phyloP scores from a whole-genome alignment of 1,140 invertebrate species.

The Oncopodura yosiiana region DNA sequence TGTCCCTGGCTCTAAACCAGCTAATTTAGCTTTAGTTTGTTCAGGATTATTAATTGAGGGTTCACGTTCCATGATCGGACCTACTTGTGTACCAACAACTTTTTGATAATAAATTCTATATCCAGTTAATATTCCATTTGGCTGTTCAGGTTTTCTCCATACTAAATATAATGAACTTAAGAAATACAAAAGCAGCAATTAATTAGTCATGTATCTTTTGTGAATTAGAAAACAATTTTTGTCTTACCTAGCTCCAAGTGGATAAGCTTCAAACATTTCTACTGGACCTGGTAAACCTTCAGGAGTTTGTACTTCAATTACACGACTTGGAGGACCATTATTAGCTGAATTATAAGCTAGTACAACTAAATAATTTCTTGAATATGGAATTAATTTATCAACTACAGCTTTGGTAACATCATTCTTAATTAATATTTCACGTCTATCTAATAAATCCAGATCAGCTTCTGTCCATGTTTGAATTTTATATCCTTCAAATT shows the following conservation, averaged over 20 bases:
- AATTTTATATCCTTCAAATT: conserved; percentile 91
- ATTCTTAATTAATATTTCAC: conserved; percentile 68
- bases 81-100: conserved; percentile 46
- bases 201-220: too few relatives aligned
- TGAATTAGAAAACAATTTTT: too few relatives aligned
- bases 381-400: conserved; percentile 75
- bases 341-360: conserved; percentile 80
- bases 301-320: conserved; percentile 72
- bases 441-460: conserved; percentile 58
- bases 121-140: conserved; percentile 85
- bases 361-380: conserved; percentile 80
- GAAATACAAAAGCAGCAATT: too few relatives aligned
- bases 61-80: conserved; percentile 56
- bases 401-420: conserved; percentile 63
- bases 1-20: conserved; percentile 67
- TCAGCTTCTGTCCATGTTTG: conserved; percentile 78
- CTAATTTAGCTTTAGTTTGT: conserved; percentile 68
- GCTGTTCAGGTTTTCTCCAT: conserved; percentile 85
- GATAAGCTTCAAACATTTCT: conserved; percentile 66
- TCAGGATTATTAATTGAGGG: conserved; percentile 66
- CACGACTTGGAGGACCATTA: conserved; percentile 79
- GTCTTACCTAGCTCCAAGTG: conserved; percentile 76
- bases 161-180: conserved; percentile 74
- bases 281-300: conserved; percentile 87
- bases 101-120: conserved; percentile 85